Evolutionary conservation across 2,113 vertebrate genomes (phyloP), one percentile per base, ranked within the genome.

Genomic region (Chloroceryle aenea): DNA sequence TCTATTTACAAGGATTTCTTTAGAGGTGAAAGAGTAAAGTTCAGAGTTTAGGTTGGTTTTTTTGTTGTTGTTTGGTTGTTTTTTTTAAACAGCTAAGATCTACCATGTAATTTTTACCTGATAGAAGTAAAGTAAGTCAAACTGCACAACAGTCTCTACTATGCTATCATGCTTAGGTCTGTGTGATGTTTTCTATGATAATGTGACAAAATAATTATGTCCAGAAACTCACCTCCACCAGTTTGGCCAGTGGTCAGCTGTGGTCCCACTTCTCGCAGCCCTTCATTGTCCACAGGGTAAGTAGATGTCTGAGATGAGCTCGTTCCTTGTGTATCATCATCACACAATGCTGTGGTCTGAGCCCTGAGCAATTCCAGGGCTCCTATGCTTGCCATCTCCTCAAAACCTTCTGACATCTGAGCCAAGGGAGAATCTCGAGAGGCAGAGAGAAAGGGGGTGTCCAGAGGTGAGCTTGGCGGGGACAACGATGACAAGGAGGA

Each of bases 401-500:
- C 98, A 95, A 99, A 99, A 66, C 98, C 98, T 96, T 99, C 99
- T 0, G 98, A 99, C 98, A 99, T 98, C 86, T 99, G 99, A 61
- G 99, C 97, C 94, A 99, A 91, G 0, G 99, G 99, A 75, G 99
- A 99, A 97, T 99, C 99, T 82, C 98, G 98, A 4, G 99, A 98
- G 4, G 98, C 98, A 0, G 99, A 98, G 85, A 99, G 99, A 96
- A 99, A 99, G 0, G 99, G 99, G 1, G 99, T 99, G 96, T 99
- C 99, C 98, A 99, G 98, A 75, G 99, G 99, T 0, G 99, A 99
- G 97, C 99, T 99, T 22, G 99, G 99, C 16, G 99, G 99, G 4
- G 99, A 99, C 79, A 99, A 71, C 0, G 99, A 99, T 19, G 99
- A 99, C 59, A 99, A 98, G 18, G 99, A 99, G 52, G 99, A 99